Conservation (phyloP, 2,113 vertebrate species). For the Dendropsophus ebraccatus region DNA sequence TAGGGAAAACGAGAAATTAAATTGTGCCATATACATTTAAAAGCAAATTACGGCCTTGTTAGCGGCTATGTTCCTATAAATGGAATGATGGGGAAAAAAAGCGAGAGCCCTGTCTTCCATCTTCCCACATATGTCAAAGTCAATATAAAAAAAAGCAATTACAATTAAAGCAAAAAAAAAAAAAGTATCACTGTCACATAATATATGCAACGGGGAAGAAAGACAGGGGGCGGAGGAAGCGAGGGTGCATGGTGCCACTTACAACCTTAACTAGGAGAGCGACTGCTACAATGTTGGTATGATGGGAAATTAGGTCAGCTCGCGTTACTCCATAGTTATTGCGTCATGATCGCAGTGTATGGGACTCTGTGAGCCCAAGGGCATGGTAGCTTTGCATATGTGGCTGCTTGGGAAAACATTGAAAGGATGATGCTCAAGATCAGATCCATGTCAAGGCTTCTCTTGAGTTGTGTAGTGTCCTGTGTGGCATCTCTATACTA, state of each 20-base stretch:
- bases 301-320: too few relatives aligned
- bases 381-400: too few relatives aligned
- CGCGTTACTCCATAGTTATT: too few relatives aligned
- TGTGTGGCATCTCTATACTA: too few relatives aligned
- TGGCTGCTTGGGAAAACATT: too few relatives aligned
- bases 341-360: too few relatives aligned
- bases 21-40: slow-evolving; percentile 31
- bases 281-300: too few relatives aligned
- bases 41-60: slow-evolving; percentile 40
- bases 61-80: slow-evolving; percentile 2
- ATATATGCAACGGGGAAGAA: neutral
- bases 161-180: neutral
- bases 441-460: too few relatives aligned
- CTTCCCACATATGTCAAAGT: neutral
- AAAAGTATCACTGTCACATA: neutral
- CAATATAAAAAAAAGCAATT: neutral
- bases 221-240: neutral
- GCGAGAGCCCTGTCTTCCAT: neutral
- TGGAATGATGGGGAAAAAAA: neutral
- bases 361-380: too few relatives aligned
- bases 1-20: neutral
- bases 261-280: neutral
- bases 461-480: too few relatives aligned
- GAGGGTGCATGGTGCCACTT: neutral
- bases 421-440: too few relatives aligned